phyloP scores from a whole-genome alignment of 2,888 invertebrate species.

The Pheosia gnoma region DNA sequence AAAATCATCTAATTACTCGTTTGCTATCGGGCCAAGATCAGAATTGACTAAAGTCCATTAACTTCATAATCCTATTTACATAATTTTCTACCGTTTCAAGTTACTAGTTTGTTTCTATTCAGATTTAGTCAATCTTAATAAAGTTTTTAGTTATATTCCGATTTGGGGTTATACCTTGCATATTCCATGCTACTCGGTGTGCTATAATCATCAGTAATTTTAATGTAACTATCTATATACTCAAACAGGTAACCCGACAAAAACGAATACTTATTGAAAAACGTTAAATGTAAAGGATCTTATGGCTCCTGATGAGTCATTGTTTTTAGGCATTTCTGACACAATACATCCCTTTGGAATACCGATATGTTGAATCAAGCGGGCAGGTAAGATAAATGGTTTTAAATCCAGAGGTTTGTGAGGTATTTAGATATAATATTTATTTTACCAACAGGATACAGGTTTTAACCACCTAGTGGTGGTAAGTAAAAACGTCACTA shows the following conservation, averaged over 20 bases:
- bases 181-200: conserved; percentile 25
- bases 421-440: background rate
- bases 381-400: conserved; percentile 27
- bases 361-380: conserved; percentile 63
- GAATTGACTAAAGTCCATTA: conserved; percentile 14
- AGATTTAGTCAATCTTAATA: conserved; percentile 16
- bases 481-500: too few species aligned
- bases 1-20: conserved; percentile 33
- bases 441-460: conserved; percentile 1
- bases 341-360: conserved; percentile 51
- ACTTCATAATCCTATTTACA: conserved; percentile 13
- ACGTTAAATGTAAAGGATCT: conserved; percentile 17
- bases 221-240: conserved; percentile 3
- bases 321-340: conserved; percentile 54
- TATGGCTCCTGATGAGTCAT: conserved; percentile 53
- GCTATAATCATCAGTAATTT: conserved; percentile 14
- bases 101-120: conserved; percentile 18
- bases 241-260: background rate
- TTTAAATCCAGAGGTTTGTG: conserved; percentile 7
- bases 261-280: background rate
- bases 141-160: conserved; percentile 14
- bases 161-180: conserved; percentile 16
- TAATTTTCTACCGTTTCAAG: conserved; percentile 13
- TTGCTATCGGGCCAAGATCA: conserved; percentile 14
- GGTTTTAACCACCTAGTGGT: background rate